Percentiles rank a stretch among this genome's conserved stretches.
phyloP scores from a whole-genome alignment of 2,888 invertebrate genomes.

The Callimorpha dominula region DNA sequence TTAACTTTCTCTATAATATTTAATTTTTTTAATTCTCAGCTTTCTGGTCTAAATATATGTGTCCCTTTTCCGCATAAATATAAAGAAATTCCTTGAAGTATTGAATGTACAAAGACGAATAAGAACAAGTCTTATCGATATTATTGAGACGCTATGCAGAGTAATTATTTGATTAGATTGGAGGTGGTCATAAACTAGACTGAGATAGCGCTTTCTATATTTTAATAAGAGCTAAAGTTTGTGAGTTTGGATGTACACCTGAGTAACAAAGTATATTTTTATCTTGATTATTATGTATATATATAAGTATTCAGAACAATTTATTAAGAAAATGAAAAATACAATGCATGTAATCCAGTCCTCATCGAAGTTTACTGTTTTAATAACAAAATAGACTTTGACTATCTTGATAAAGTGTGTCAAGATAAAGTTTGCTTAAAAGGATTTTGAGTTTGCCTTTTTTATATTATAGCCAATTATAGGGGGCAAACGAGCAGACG shows the following conservation, averaged over 20 bases:
- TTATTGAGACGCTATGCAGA: neutral
- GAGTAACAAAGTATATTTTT: too few species aligned
- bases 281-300: too few species aligned
- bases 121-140: neutral
- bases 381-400: too few species aligned
- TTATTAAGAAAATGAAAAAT: neutral
- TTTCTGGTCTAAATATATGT: neutral
- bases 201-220: too few species aligned
- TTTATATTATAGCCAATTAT: too few species aligned
- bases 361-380: neutral
- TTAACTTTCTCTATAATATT: neutral
- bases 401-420: too few species aligned
- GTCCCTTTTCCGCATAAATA: neutral
- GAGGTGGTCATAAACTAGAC: too few species aligned
- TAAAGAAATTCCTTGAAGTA: neutral
- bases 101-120: neutral
- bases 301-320: neutral
- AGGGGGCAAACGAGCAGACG: too few species aligned
- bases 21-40: neutral
- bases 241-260: too few species aligned
- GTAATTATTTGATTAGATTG: too few species aligned
- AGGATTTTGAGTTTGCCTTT: neutral
- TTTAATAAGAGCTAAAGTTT: too few species aligned
- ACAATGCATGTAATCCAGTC: neutral
- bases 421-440: neutral